Percentiles rank a stretch among this genome's conserved stretches.
Evolutionary conservation across 2,113 vertebrate genomes (phyloP).

Genomic region (Chaetodon trifascialis): DNA sequence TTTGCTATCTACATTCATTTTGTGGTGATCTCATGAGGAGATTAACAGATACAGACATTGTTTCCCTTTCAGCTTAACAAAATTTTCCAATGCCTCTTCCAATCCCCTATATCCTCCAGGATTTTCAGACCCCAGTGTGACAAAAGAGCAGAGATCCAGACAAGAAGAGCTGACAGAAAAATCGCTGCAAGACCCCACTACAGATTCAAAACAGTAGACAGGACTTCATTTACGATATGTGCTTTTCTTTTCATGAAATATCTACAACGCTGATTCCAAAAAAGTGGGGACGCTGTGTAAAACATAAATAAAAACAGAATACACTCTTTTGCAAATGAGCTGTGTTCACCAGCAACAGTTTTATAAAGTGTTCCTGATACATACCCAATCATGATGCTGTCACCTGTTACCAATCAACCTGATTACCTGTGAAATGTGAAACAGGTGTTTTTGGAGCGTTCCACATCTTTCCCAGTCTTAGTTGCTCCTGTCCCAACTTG

Average conservation of each 20-base stretch:
- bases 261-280: not conserved
- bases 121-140: slow-evolving; percentile 69
- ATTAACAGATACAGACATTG: slow-evolving; percentile 34
- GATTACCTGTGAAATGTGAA: no score
- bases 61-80: slow-evolving; percentile 50
- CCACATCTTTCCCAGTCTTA: no score
- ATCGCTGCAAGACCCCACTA: slow-evolving; percentile 42
- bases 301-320: no score
- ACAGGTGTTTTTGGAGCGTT: no score
- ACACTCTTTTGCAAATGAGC: no score
- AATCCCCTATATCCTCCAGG: slow-evolving; percentile 68
- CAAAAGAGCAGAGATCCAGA: slow-evolving; percentile 50
- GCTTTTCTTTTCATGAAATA: slow-evolving; percentile 13
- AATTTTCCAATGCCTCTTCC: slow-evolving; percentile 52
- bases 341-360: no score
- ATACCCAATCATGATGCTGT: no score
- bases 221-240: slow-evolving; percentile 8
- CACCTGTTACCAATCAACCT: no score
- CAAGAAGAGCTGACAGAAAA: slow-evolving; percentile 62
- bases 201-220: slow-evolving; percentile 54
- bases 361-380: no score
- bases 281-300: no score
- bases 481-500: no score
- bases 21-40: slow-evolving; percentile 53
- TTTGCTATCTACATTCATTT: slow-evolving; percentile 52